Evolutionary conservation across 1,140 invertebrate species (phyloP).

Genomic region (Drosophila kohkoa): DNA sequence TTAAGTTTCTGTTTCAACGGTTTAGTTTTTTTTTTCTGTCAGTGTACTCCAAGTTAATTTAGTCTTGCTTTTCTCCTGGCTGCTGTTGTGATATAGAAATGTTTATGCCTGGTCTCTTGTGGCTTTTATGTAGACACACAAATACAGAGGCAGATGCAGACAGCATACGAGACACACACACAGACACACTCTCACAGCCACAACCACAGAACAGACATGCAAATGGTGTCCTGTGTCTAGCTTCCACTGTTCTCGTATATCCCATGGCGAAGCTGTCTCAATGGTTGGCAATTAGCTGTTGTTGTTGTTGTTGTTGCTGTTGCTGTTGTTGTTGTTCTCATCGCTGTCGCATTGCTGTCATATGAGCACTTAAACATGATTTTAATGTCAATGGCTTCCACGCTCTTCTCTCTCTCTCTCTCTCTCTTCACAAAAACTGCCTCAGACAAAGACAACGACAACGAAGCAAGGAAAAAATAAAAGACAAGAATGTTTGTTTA

Average conservation of each 20-base stretch:
- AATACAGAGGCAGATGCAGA: background rate
- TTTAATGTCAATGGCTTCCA: constrained; percentile 83
- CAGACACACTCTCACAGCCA: background rate
- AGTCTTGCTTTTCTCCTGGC: constrained; percentile 17
- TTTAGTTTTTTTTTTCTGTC: background rate
- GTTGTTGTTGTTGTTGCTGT: constrained; percentile 10
- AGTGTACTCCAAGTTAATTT: constrained; percentile 18
- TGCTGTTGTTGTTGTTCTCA: constrained; percentile 43
- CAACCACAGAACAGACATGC: constrained; percentile 10
- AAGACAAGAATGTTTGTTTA: constrained; percentile 61
- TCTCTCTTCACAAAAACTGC: background rate
- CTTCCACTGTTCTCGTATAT: constrained; percentile 26
- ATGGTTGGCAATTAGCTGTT: constrained; percentile 71
- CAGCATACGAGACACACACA: background rate
- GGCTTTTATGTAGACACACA: constrained; percentile 31
- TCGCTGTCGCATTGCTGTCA: constrained; percentile 71
- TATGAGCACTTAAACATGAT: constrained; percentile 83
- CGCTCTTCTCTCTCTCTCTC: constrained; percentile 17
- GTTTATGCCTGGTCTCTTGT: constrained; percentile 20
- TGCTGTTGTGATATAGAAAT: constrained; percentile 36
- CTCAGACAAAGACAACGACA: constrained; percentile 5
- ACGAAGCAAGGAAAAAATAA: constrained; percentile 13
- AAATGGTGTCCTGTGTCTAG: constrained; percentile 49
- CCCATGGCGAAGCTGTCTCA: constrained; percentile 63
- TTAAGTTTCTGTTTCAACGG: too few relatives aligned